Base-by-base conservation (phyloP, 92 coral and sea anemone species). In the Muricea muricata region DNA sequence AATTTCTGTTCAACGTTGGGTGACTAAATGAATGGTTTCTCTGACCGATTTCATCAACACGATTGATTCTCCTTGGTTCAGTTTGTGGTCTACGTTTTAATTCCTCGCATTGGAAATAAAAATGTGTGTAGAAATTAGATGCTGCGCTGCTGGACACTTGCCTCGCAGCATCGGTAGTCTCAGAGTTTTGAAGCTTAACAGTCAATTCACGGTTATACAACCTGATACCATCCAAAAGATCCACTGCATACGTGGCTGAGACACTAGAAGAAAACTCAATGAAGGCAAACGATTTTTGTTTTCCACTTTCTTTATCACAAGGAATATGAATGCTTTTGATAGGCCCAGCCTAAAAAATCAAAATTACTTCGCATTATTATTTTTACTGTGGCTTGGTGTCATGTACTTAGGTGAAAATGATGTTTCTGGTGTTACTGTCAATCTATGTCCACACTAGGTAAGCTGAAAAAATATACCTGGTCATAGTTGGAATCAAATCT, bases 251-350 rank as follows among this genome's bases (percentile, higher is more conserved):
- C 18, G 83, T 87, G 1, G 80, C 94, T 26, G 99, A 93, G 6
- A 83, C 91, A 23, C 93, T 95, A 32, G 90, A 81, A 9, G 98
- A 63, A 69, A 96, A 96, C 58, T 89, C 92, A 8, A 94, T 92
- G 77, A 96, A 96, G 25, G 98, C 99, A 90, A 73, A 96, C 10
- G 87, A 6, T 61, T 92, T 84, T 45, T 73, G 92, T 77, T 73
- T 81, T 37, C 98, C 99, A 40, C 92, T 93, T 26, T 92, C 92
- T 78, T 93, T 96, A 91, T 94, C 99, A 73, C 89, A 90, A 20
- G 98, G 97, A 54, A 96, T 96, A 32, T 86, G 83, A 6, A 93
- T 96, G 77, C 86, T 89, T 20, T 94, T 93, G 12, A 96, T 82
- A 7, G 99, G 99, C 0, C 98, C 99, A 42, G 99, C 97, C 99